Conservation (phyloP, 37 sponge, comb jelly and placozoan genomes). For the Lycopodina hypogea region DNA sequence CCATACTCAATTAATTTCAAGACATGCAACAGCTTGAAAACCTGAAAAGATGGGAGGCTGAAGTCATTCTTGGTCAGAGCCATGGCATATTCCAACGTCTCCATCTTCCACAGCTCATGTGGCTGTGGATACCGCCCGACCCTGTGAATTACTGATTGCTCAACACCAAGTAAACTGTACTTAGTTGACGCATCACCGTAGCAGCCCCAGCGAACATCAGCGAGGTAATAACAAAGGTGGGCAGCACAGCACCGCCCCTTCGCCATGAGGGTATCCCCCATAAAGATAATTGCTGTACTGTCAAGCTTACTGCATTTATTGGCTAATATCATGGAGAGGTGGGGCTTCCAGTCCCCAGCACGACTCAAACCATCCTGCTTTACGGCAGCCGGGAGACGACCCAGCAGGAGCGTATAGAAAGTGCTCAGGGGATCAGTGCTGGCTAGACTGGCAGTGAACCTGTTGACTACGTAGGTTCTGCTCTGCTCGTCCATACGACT, state of each 20-base stretch:
- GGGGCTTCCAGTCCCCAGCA: slow-evolving; percentile 75
- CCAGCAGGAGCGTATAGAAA: slow-evolving; percentile 80
- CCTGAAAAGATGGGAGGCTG: slow-evolving; percentile 58
- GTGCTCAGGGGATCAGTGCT: slow-evolving; percentile 72
- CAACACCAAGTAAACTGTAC: slow-evolving; percentile 67
- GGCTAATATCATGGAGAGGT: slow-evolving; percentile 76
- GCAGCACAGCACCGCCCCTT: slow-evolving; percentile 46
- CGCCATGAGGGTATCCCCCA: slow-evolving; percentile 63
- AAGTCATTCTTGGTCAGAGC: slow-evolving; percentile 54
- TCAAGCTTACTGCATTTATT: slow-evolving; percentile 39
- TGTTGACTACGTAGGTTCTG: slow-evolving; percentile 69
- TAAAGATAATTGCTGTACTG: slow-evolving; percentile 30
- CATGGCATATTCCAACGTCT: slow-evolving; percentile 72
- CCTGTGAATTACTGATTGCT: slow-evolving; percentile 5
- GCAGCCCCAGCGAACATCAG: slow-evolving; percentile 33
- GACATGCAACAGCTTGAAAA: slow-evolving; percentile 51
- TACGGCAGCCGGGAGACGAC: slow-evolving; percentile 44
- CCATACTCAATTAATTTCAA: slow-evolving; percentile 61
- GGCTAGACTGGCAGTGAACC: slow-evolving; percentile 75
- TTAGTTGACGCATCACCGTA: slow-evolving; percentile 30
- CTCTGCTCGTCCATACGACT: slow-evolving; percentile 80
- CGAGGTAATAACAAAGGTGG: slow-evolving; percentile 69
- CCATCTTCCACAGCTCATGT: slow-evolving; percentile 46
- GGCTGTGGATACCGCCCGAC: slow-evolving; percentile 29
- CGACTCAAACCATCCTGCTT: slow-evolving; percentile 66